A percentile compares a stretch with the other conserved stretches of the same genome.
These are phyloP conservation scores for Coptotermes formosanus DNA, from an alignment of 1,140 invertebrate genomes.

Conservation along the genomic window DNA sequence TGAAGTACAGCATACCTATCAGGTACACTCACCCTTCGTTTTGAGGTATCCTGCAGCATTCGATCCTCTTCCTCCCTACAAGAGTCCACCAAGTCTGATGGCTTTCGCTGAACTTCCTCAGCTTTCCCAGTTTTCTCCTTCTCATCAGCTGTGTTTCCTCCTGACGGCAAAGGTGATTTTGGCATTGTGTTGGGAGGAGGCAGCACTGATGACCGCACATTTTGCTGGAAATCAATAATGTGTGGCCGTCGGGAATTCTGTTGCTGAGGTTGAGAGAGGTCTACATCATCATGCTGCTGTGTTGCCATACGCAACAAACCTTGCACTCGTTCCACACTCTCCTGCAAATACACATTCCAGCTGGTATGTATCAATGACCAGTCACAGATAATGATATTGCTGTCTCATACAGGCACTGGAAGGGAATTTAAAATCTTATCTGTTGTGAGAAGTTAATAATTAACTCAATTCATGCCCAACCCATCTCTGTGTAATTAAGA, in stretches of 20 bases:
- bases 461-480: too few relatives aligned
- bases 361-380: not conserved
- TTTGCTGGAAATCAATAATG: not conserved
- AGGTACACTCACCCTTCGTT: conserved; percentile 40
- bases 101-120: conserved; percentile 55
- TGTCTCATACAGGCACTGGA: too few relatives aligned
- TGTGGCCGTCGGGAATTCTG: conserved; percentile 41
- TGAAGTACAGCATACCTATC: too few relatives aligned
- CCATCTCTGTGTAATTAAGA: too few relatives aligned
- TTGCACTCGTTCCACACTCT: conserved; percentile 51
- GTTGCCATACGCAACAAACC: conserved; percentile 47
- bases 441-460: too few relatives aligned
- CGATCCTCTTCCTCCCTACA: conserved; percentile 37
- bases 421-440: too few relatives aligned
- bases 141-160: conserved; percentile 44
- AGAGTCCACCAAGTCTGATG: conserved; percentile 45
- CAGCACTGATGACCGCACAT: not conserved
- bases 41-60: conserved; percentile 38
- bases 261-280: conserved; percentile 41
- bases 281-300: conserved; percentile 40
- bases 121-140: conserved; percentile 53
- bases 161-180: not conserved
- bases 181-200: not conserved
- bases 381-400: too few relatives aligned
- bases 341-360: conserved; percentile 39